A percentile compares a stretch with the other conserved stretches of the same genome.
Conservation (phyloP, 2,888 invertebrate species). For the Ophion obscuratus region DNA sequence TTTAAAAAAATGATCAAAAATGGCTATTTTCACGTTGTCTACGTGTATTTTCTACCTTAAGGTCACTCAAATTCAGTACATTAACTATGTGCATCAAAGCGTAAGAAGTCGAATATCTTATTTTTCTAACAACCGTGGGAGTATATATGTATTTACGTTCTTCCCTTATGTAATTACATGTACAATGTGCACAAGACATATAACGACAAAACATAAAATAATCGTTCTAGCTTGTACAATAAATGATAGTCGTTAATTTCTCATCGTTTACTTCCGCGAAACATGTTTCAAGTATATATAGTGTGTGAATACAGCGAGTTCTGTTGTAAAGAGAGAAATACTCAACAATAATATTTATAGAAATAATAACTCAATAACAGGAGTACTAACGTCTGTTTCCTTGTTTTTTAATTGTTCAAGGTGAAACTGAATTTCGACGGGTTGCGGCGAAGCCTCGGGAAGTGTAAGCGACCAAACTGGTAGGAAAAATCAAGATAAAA, state of each 20-base stretch:
- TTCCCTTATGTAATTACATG: neutral
- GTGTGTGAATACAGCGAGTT: neutral
- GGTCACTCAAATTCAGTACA: too few relatives aligned
- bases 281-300: neutral
- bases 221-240: neutral
- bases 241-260: neutral
- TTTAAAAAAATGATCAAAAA: too few relatives aligned
- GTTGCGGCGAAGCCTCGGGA: constrained; percentile 58
- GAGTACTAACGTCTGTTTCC: neutral
- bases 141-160: neutral
- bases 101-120: too few relatives aligned
- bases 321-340: neutral
- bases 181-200: neutral
- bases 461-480: constrained; percentile 5
- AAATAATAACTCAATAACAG: neutral
- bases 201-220: neutral
- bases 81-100: too few relatives aligned
- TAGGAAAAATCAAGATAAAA: neutral
- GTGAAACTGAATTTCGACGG: constrained; percentile 74
- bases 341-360: too few relatives aligned
- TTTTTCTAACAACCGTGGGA: too few relatives aligned
- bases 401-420: constrained; percentile 66
- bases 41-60: too few relatives aligned
- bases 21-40: too few relatives aligned
- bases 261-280: neutral